These are phyloP conservation scores for Bradynema listronoti DNA, from an alignment of 1,140 invertebrate genomes.

Conservation along the genomic window DNA sequence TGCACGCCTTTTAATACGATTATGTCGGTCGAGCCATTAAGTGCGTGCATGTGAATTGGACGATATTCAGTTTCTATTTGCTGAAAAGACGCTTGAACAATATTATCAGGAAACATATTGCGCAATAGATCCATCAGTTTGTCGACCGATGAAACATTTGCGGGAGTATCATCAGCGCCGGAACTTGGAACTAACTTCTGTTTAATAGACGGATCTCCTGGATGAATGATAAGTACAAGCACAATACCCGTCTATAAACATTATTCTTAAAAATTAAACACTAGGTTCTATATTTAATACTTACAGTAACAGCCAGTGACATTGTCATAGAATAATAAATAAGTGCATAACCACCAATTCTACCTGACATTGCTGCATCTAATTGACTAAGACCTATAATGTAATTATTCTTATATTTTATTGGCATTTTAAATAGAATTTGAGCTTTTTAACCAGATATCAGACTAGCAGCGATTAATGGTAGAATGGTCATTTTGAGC, in stretches of 20 bases:
- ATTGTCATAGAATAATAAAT: conserved; percentile 62
- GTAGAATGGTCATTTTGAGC: conserved; percentile 38
- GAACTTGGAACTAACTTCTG: background rate
- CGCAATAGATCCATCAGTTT: conserved; percentile 76
- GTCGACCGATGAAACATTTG: conserved; percentile 64
- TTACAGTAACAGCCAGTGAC: conserved; percentile 60
- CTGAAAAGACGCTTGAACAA: conserved; percentile 41
- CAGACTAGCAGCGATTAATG: conserved; percentile 11
- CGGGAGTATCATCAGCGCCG: background rate
- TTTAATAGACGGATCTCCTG: conserved; percentile 58
- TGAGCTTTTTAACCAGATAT: conserved; percentile 25
- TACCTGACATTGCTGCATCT: conserved; percentile 59
- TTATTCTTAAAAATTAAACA: background rate
- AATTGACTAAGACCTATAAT: conserved; percentile 44
- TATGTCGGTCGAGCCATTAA: background rate
- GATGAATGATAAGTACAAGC: conserved; percentile 61
- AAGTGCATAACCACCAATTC: conserved; percentile 60
- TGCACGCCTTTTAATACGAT: background rate
- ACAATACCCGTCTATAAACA: conserved; percentile 61
- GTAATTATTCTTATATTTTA: conserved; percentile 5
- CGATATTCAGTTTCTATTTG: conserved; percentile 43
- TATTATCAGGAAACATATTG: conserved; percentile 56
- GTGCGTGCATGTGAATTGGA: too few relatives aligned
- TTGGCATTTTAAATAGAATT: background rate
- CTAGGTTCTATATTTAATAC: background rate